Conservation (phyloP, 2,113 vertebrate genomes). For the Sphaerodactylus townsendi region DNA sequence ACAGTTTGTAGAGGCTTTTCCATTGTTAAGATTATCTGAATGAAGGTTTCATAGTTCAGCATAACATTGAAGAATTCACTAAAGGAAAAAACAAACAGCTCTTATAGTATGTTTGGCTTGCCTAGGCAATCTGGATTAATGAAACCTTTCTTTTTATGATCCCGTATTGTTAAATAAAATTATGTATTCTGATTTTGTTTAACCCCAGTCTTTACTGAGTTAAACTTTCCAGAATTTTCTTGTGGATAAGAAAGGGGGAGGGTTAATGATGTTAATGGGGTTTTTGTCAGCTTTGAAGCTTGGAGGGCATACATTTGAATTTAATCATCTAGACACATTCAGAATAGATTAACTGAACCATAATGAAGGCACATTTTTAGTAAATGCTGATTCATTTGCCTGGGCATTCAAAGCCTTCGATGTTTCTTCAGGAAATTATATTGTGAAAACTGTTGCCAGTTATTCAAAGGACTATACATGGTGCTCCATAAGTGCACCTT, state of each 20-base stretch:
- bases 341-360: conserved; percentile 1
- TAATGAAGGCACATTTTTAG: background rate
- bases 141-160: background rate
- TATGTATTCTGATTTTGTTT: background rate
- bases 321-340: background rate
- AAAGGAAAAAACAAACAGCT: conserved; percentile 8
- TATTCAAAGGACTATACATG: background rate
- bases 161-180: background rate
- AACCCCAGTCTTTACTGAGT: background rate
- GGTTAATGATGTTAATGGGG: background rate
- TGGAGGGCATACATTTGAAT: background rate
- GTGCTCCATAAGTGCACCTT: too few relatives aligned
- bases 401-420: background rate
- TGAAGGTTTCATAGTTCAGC: background rate
- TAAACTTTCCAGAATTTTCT: background rate
- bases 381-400: background rate
- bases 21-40: background rate
- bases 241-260: background rate
- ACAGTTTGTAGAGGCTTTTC: background rate
- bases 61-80: background rate
- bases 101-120: background rate
- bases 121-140: background rate
- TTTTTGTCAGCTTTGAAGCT: background rate
- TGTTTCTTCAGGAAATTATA: background rate
- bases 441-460: background rate